These are phyloP conservation scores for Lasioglossum baleicum DNA, from an alignment of 1,140 invertebrate species.

Conservation along the genomic window DNA sequence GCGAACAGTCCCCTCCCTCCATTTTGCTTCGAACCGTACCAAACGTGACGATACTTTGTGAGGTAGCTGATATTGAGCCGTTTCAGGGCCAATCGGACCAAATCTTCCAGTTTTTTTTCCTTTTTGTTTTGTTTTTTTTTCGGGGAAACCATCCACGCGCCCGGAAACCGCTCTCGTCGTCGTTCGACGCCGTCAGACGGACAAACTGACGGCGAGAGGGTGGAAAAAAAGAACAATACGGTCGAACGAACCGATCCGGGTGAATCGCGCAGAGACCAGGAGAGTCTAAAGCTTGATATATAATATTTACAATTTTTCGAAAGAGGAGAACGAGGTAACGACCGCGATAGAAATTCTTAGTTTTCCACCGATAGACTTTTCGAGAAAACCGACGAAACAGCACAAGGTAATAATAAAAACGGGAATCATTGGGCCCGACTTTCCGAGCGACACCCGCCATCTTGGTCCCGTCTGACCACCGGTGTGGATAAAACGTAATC, in stretches of 20 bases:
- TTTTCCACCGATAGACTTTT: background rate
- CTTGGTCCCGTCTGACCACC: conserved; percentile 76
- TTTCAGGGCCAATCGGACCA: conserved; percentile 75
- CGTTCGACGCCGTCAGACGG: conserved; percentile 9
- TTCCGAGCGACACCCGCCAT: conserved; percentile 74
- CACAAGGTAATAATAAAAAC: conserved; percentile 51
- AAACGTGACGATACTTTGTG: conserved; percentile 74
- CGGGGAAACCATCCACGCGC: conserved; percentile 17
- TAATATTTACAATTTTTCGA: background rate
- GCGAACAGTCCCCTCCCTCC: conserved; percentile 50
- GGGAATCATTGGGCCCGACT: conserved; percentile 70
- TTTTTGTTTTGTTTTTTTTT: background rate
- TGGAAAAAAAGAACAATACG: background rate
- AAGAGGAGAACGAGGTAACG: background rate
- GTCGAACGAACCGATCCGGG: too few relatives aligned
- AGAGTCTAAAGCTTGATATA: too few relatives aligned
- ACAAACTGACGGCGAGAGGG: background rate
- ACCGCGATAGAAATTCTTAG: background rate
- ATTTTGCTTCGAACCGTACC: conserved; percentile 63
- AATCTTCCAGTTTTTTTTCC: conserved; percentile 66
- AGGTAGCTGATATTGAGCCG: conserved; percentile 79
- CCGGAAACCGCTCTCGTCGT: conserved; percentile 9
- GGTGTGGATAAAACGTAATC: conserved; percentile 70
- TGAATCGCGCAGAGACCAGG: background rate
- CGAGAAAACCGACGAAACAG: conserved; percentile 25